Evolutionary conservation across 2,113 vertebrate genomes (phyloP), one percentile per base, ranked within the genome.

Genomic region (Tenebrosternarchus preto): DNA sequence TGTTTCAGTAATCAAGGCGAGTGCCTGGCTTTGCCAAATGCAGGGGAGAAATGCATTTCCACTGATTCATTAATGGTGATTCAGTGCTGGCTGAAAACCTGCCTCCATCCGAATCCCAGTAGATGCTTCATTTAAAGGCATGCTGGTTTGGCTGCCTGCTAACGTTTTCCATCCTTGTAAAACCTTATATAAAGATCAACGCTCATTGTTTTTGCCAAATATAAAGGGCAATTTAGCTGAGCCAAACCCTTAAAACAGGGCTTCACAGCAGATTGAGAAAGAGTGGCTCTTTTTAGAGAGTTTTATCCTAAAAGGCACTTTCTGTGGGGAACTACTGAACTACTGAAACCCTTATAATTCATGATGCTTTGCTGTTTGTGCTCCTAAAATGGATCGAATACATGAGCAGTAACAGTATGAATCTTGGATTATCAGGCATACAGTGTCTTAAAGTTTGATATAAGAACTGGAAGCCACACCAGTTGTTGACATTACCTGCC

Each of bases 1-100:
- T 80, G 84, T 85, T 86, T 86, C 83, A 92, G 82, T 87, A 90
- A 91, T 87, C 84, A 89, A 86, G 63, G 46, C 72, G 25, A 76
- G 67, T 70, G 83, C 50, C 39, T 68, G 72, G 76, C 36, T 73
- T 68, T 80, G 80, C 82, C 81, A 84, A 84, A 80, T 67, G 75
- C 59, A 16, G 24, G 73, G 53, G 24, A 79, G 76, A 76, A 85
- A 57, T 61, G 76, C 70, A 80, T 84, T 81, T 69, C 73, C 73
- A 78, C 50, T 71, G 68, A 78, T 78, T 67, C 76, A n/a, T 50
- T 73, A 86, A 83, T 77, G 60, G 64, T 74, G 55, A 73, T 78
- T 78, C 55, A 39, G 55, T 57, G 72, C 43, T 74, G 71, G 77
- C 57, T 64, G 66, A 85, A 81, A 36, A 60, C 73, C 29, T 36